Conservation (phyloP, 2,888 invertebrate species). For the Apodemia mormo region DNA sequence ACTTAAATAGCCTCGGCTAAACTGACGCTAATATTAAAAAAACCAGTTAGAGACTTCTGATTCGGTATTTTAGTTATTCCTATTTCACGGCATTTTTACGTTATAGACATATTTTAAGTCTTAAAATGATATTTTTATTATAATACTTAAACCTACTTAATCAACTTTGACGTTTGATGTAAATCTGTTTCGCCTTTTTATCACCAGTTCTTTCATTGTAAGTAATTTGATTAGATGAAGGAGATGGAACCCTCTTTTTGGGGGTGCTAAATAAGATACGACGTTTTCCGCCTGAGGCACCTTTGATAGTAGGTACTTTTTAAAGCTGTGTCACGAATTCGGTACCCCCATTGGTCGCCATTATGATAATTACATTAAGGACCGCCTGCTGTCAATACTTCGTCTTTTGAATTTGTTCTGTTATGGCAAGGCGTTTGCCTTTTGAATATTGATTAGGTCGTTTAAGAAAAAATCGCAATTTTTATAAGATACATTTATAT, state of each 20-base stretch:
- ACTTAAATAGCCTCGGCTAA: too few species aligned
- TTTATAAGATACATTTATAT: conserved; percentile 39
- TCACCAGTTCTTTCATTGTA: conserved; percentile 69
- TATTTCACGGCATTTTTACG: background rate
- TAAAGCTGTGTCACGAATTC: conserved; percentile 77
- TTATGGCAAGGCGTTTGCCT: conserved; percentile 72
- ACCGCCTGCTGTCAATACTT: conserved; percentile 72
- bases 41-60: too few species aligned
- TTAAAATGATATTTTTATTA: conserved; percentile 20
- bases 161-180: conserved; percentile 74
- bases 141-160: conserved; percentile 58
- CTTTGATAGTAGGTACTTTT: conserved; percentile 74
- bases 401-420: conserved; percentile 78
- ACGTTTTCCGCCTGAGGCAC: conserved; percentile 78
- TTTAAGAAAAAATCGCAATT: conserved; percentile 74
- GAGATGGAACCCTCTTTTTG: conserved; percentile 60
- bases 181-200: conserved; percentile 76
- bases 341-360: conserved; percentile 78
- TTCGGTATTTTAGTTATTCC: too few species aligned
- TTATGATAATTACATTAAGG: conserved; percentile 81
- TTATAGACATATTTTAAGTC: background rate
- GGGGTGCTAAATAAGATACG: conserved; percentile 79
- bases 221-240: conserved; percentile 76
- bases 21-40: too few species aligned
- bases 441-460: conserved; percentile 78